These are phyloP conservation scores for Dendrocopos noguchii DNA, from an alignment of 2,113 vertebrate species.

Conservation along the genomic window DNA sequence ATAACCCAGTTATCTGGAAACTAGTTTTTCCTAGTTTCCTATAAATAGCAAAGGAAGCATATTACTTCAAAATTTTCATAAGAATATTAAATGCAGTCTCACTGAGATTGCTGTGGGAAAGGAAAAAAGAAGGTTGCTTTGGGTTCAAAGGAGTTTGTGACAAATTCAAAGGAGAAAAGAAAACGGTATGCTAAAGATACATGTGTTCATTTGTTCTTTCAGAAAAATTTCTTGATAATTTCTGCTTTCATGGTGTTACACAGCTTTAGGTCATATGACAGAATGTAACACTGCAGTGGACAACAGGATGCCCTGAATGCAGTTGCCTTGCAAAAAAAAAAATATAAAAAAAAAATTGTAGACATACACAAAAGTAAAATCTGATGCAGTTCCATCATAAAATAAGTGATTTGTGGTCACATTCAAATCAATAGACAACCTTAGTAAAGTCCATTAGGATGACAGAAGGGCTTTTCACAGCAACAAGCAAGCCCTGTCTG, in stretches of 20 bases:
- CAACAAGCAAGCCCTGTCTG: background rate
- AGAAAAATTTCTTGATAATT: background rate
- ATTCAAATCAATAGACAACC: background rate
- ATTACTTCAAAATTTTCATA: background rate
- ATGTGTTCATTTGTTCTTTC: background rate
- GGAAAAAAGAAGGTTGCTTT: background rate
- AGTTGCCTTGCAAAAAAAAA: background rate
- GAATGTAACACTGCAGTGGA: background rate
- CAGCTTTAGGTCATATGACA: background rate
- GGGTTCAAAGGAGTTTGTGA: background rate
- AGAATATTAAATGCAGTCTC: background rate
- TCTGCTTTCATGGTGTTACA: rapidly evolving
- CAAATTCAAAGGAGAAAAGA: background rate
- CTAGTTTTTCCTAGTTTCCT: background rate
- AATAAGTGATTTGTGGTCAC: background rate
- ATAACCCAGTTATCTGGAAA: background rate
- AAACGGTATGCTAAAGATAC: background rate
- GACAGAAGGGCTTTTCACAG: background rate
- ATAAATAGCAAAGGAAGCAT: background rate
- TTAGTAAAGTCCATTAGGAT: background rate
- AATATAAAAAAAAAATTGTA: too few relatives aligned
- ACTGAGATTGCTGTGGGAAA: background rate
- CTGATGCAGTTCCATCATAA: background rate
- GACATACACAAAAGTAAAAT: background rate
- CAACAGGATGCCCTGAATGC: background rate